A percentile compares a stretch with the other conserved stretches of the same genome.
These are phyloP conservation scores for Thripadectes ignobilis DNA, from an alignment of 2,797 vertebrate species.

Conservation along the genomic window DNA sequence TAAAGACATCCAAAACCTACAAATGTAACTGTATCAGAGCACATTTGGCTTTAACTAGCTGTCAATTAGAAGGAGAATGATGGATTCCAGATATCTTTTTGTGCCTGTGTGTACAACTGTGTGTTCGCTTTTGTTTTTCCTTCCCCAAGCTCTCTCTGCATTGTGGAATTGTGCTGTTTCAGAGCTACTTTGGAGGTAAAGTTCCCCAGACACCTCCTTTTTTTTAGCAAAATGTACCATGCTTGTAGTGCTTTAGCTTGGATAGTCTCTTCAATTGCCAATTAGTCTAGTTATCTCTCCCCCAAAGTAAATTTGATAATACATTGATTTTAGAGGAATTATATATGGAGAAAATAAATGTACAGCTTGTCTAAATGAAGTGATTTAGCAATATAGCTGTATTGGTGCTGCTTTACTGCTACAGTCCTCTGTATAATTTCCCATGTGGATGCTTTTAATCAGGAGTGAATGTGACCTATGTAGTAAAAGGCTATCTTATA, in stretches of 20 bases:
- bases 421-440: slow-evolving; percentile 1
- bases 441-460: slow-evolving; percentile 44
- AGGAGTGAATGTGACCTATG: slow-evolving; percentile 13
- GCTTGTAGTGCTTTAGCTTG: not conserved
- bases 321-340: not conserved
- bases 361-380: not conserved
- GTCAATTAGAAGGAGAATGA: slow-evolving; percentile 67
- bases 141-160: not conserved
- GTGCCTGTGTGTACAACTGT: not conserved
- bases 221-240: not conserved
- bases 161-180: not conserved
- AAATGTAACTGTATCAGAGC: slow-evolving; percentile 66
- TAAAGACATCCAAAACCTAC: slow-evolving; percentile 69
- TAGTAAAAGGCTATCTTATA: not conserved
- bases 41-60: slow-evolving; percentile 58
- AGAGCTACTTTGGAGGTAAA: not conserved
- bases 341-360: not conserved
- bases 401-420: not conserved
- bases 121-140: not conserved
- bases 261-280: not conserved
- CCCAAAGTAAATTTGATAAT: slow-evolving; percentile 23
- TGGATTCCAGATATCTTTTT: slow-evolving; percentile 47
- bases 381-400: not conserved
- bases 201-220: not conserved
- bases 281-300: not conserved